Evolutionary conservation across 2,797 vertebrate genomes (phyloP), one percentile per base, ranked within the genome.

Genomic region (Hipposideros larvatus): DNA sequence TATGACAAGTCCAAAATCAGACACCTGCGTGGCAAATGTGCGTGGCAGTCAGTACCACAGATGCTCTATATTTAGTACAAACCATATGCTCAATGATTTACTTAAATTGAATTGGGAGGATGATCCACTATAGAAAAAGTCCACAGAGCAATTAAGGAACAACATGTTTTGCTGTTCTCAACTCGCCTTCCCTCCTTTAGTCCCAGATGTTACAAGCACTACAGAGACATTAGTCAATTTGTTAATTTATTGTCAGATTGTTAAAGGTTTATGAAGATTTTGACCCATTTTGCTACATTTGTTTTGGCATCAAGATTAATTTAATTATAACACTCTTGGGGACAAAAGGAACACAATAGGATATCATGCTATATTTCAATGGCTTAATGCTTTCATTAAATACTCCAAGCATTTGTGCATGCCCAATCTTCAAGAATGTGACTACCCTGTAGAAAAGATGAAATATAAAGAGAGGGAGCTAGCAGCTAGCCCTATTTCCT

Each of bases 61-160:
- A 96, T 93, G 95, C 68, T 92, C 77, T 91, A 97, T 95, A 94
- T 98, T 96, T 73, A 96, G 82, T 90, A 59, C 77, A 92, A 96
- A 93, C 92, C 98, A 98, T 98, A 98, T 98, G 98, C 48, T 96
- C 48, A 18, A 94, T 96, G 96, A 96, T 97, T 97, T 97, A 93
- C 95, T 92, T 97, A 97, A 97, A 97, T 97, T 98, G 92, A 74
- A 70, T 94, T 79, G 96, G 90, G 97, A 97, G 95, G 94, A 91
- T 10, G 28, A 97, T 87, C 83, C 83, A 96, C 87, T 95, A 88
- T 95, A 96, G 94, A 96, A 96, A 95, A 94, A 94, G 94, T 97
- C 94, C 87, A 71, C 79, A 73, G 96, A 98, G 95, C 96, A 98
- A 98, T 98, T 98, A 97, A 95, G 96, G 87, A 97, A 96, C 96